phyloP scores from a whole-genome alignment of 2,113 vertebrate species.

The Catagonus wagneri region DNA sequence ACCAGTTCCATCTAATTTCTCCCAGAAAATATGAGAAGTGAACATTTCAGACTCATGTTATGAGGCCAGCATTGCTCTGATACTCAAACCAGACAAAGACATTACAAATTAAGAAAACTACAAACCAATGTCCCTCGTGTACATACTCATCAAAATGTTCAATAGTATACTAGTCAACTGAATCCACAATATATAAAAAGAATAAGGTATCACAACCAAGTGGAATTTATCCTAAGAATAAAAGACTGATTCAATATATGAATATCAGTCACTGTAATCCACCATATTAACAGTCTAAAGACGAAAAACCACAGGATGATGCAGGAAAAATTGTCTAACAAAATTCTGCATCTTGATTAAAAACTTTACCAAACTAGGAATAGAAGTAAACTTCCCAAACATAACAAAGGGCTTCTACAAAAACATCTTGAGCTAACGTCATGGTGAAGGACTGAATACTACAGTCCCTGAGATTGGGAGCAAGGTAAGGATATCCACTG shows the following conservation, averaged over 20 bases:
- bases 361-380: background rate
- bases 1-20: background rate
- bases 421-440: background rate
- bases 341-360: background rate
- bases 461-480: background rate
- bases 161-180: background rate
- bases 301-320: conserved; percentile 19
- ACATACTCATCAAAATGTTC: background rate
- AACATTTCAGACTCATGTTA: background rate
- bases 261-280: conserved; percentile 31
- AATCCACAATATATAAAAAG: conserved; percentile 14
- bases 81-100: background rate
- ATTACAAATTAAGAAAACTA: background rate
- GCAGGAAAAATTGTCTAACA: conserved; percentile 9
- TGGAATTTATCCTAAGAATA: conserved; percentile 1
- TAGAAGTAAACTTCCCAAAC: background rate
- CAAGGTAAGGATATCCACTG: background rate
- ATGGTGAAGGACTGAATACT: background rate
- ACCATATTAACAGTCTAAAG: conserved; percentile 24
- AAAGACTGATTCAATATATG: background rate
- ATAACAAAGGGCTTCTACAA: background rate
- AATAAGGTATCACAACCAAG: background rate
- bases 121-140: background rate
- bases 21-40: background rate
- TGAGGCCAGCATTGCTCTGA: background rate